A percentile compares a stretch with the other conserved stretches of the same genome.
These are phyloP conservation scores for Rhinatrema bivittatum DNA, from an alignment of 2,797 vertebrate species.

Conservation along the genomic window DNA sequence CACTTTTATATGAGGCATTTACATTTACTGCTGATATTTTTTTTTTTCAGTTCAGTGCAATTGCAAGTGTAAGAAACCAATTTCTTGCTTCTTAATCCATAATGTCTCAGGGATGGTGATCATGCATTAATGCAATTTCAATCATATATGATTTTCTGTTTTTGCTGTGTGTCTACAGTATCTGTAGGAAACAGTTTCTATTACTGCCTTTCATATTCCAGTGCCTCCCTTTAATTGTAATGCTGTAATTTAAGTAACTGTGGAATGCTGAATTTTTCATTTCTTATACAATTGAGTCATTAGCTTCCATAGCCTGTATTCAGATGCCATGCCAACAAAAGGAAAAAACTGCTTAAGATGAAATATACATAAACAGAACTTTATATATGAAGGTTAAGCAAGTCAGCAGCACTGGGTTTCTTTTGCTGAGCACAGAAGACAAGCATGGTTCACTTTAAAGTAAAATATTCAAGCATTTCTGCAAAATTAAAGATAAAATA, in stretches of 20 bases:
- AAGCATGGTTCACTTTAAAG: background rate
- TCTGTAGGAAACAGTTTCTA: background rate
- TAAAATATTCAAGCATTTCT: background rate
- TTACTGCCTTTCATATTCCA: background rate
- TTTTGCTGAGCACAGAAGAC: background rate
- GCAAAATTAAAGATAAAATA: background rate
- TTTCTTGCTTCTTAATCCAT: background rate
- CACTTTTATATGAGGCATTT: too few species aligned
- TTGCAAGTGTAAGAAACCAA: slow-evolving; percentile 1
- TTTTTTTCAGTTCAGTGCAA: too few species aligned
- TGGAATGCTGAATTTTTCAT: background rate
- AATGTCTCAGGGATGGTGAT: background rate
- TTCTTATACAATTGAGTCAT: slow-evolving; percentile 2
- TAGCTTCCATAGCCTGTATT: slow-evolving; percentile 3
- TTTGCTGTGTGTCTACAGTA: background rate
- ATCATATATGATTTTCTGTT: background rate
- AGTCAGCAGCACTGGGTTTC: background rate
- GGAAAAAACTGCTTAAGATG: too few species aligned
- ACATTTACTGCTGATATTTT: too few species aligned
- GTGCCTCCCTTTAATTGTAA: background rate
- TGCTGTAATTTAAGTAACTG: background rate
- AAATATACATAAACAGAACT: background rate
- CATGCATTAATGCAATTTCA: background rate
- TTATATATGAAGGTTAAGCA: background rate
- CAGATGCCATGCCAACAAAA: too few species aligned